Percentiles rank a stretch among this genome's conserved stretches.
Evolutionary conservation across 2,888 invertebrate species (phyloP).

Genomic region (Acronicta aceris): DNA sequence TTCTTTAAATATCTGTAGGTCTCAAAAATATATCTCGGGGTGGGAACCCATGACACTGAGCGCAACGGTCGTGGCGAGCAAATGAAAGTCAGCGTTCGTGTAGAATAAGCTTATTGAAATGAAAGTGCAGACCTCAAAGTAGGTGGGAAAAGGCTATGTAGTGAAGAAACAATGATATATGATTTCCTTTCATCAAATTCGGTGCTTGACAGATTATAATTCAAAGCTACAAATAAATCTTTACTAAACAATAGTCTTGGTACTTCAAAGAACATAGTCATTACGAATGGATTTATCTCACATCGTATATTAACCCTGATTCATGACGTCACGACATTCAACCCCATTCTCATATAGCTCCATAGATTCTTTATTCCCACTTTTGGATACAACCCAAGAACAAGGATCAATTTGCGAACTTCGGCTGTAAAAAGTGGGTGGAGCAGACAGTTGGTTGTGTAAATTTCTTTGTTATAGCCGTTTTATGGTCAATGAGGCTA

Average conservation of each 20-base stretch:
- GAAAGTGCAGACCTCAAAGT: no score
- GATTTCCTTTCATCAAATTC: conserved; percentile 10
- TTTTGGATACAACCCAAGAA: conserved; percentile 59
- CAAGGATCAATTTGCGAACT: conserved; percentile 60
- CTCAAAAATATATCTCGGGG: no score
- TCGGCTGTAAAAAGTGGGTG: conserved; percentile 61
- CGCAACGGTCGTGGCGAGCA: no score
- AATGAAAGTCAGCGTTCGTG: no score
- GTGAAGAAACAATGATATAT: conserved; percentile 2
- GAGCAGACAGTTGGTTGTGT: conserved; percentile 47
- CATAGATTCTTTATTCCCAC: conserved; percentile 41
- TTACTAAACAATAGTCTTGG: conserved; percentile 36
- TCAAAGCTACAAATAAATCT: conserved; percentile 44
- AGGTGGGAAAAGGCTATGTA: not conserved
- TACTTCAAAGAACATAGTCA: conserved; percentile 29
- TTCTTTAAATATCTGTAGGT: no score
- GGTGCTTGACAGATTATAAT: conserved; percentile 6
- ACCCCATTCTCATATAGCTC: conserved; percentile 27
- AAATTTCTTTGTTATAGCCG: conserved; percentile 38
- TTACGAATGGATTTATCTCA: conserved; percentile 46
- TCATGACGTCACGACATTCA: conserved; percentile 34
- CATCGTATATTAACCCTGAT: conserved; percentile 32
- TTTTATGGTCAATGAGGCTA: conserved; percentile 27
- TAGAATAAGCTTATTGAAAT: no score
- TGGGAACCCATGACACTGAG: no score